These are phyloP conservation scores for Ceyx cyanopectus DNA, from an alignment of 2,113 vertebrate species.

Conservation along the genomic window DNA sequence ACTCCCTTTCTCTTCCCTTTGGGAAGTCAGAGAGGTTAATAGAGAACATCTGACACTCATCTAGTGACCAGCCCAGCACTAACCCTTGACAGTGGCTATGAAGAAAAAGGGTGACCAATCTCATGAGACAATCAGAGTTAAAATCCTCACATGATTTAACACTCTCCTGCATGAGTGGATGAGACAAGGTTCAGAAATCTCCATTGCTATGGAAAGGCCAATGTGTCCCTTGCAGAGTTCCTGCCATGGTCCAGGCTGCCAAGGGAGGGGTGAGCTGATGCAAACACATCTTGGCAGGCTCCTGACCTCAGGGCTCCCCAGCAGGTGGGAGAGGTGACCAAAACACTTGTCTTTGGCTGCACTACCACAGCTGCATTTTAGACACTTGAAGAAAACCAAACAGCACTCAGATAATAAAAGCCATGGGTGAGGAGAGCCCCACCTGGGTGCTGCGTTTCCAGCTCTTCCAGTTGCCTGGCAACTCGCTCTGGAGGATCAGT, in stretches of 20 bases:
- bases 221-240: not conserved
- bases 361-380: not conserved
- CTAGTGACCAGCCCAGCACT: not conserved
- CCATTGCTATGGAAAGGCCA: not conserved
- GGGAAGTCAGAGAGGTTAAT: too few species aligned
- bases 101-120: not conserved
- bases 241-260: accelerated
- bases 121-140: not conserved
- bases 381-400: not conserved
- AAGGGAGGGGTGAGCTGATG: not conserved
- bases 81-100: not conserved
- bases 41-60: not conserved
- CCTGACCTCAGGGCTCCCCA: not conserved
- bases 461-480: not conserved
- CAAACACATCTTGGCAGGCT: accelerated
- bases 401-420: not conserved
- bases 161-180: not conserved
- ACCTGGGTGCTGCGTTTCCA: not conserved
- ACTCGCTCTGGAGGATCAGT: not conserved
- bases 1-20: too few species aligned
- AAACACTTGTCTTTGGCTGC: not conserved
- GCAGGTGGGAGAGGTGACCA: not conserved
- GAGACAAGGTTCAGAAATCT: not conserved
- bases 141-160: too few species aligned
- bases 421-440: not conserved